Base-by-base conservation (phyloP, 2,113 vertebrate genomes). In the Vanacampus margaritifer region DNA sequence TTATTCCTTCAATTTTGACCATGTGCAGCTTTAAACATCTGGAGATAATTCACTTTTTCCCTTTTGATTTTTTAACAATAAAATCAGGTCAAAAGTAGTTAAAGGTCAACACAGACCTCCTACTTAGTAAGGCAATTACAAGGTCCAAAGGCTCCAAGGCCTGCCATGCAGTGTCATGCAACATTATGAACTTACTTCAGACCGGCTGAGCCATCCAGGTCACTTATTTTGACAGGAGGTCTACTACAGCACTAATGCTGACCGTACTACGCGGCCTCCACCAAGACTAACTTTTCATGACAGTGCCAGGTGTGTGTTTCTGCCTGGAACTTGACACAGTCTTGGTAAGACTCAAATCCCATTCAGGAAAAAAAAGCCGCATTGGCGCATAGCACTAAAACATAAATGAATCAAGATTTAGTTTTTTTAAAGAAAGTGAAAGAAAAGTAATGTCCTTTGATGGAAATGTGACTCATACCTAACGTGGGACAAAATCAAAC, bases 221-320 rank as follows among this genome's bases (percentile, higher is more conserved):
- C 53, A 65, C 65, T 86, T 74, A 68, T 86, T 87, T 82, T 81
- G 78, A 86, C 68, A 82, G 82, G 76, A 78, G 65, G 67, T 83
- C 78, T 71, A 75, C 71, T 82, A 74, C 73, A 74, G 76, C 28
- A 78, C 70, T 82, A 83, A 83, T 82, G 80, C 67, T 71, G 43
- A 65, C 65, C 64, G 66, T 66, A 21, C 24, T 75, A 74, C 54
- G 69, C 74, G 73, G 79, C 41, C 72, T 81, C 77, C 74, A 86
- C 84, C 86, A 80, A 79, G 82, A 82, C 82, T 89, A 87, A 89
- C 83, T 43, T 53, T 59, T 74, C 39, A 10, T 73, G 80, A 85
- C 86, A 79, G 79, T 71, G 76, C 87, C 84, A 88, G 74, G 68
- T 74, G 76, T 67, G 64, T 83, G 76, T 68, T 46, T 39, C 17